Percentiles rank a stretch among this genome's conserved stretches.
phyloP scores from a whole-genome alignment of 2,797 vertebrate genomes.

The Australoheros facetus region DNA sequence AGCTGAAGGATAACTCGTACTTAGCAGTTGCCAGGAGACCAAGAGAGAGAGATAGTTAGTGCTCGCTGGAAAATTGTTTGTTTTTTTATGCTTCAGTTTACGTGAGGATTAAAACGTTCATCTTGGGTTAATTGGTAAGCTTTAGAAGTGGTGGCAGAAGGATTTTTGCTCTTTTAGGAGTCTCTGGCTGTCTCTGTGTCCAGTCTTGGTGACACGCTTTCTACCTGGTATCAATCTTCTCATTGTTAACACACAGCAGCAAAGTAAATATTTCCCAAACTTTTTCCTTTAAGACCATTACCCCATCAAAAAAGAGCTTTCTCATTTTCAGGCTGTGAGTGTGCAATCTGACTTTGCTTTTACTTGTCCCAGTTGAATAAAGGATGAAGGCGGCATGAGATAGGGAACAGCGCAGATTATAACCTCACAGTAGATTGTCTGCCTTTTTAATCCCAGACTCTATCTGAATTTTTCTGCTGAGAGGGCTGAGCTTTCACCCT shows the following conservation, averaged over 20 bases:
- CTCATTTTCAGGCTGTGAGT: neutral
- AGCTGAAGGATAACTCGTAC: neutral
- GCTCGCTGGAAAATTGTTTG: constrained; percentile 2
- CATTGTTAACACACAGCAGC: neutral
- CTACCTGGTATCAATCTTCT: neutral
- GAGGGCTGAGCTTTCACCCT: constrained; percentile 18
- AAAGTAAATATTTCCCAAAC: neutral
- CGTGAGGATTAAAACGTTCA: constrained; percentile 5
- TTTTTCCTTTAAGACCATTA: neutral
- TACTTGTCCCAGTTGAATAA: constrained; percentile 1
- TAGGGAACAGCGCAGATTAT: constrained; percentile 52
- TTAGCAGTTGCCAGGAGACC: constrained; percentile 29
- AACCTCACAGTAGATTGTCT: constrained; percentile 36
- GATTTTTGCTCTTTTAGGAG: neutral
- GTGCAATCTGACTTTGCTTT: neutral
- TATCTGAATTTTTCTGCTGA: constrained; percentile 46
- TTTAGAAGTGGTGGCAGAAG: neutral
- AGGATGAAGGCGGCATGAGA: neutral
- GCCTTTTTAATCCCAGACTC: constrained; percentile 56
- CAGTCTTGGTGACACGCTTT: neutral
- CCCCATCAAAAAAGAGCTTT: neutral
- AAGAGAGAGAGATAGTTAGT: neutral
- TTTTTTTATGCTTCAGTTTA: neutral
- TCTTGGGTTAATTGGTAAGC: constrained; percentile 2
- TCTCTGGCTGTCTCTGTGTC: neutral